phyloP scores from a whole-genome alignment of 2,113 vertebrate genomes.

The Naja naja region DNA sequence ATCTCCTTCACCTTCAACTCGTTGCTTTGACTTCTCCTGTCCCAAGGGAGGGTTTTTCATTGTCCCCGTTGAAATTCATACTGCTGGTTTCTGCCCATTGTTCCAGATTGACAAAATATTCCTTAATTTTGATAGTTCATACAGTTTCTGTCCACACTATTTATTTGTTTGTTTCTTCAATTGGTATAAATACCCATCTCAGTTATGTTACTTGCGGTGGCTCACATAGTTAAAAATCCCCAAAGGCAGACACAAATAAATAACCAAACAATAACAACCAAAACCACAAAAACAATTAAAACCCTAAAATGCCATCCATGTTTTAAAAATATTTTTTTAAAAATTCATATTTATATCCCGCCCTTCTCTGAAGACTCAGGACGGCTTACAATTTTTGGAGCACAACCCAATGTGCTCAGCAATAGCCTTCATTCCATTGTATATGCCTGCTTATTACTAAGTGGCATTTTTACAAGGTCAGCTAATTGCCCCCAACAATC shows the following conservation, averaged over 20 bases:
- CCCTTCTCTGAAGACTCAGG: no score
- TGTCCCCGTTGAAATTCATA: not conserved
- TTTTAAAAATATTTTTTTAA: no score
- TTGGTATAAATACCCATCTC: not conserved
- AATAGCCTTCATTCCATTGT: no score
- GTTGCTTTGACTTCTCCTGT: not conserved
- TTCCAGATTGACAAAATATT: not conserved
- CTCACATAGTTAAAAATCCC: not conserved
- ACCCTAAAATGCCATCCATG: not conserved
- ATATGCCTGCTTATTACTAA: no score
- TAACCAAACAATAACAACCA: not conserved
- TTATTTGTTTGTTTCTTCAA: not conserved
- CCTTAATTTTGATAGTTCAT: not conserved
- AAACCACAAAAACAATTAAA: not conserved
- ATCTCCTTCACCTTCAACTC: not conserved
- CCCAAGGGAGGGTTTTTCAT: not conserved
- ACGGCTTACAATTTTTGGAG: no score
- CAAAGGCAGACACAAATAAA: not conserved
- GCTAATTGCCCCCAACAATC: no score
- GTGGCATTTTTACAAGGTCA: no score
- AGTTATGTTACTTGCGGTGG: not conserved
- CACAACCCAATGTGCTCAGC: no score
- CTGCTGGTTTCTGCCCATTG: not conserved
- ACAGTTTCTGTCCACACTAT: not conserved
- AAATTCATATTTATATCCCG: no score